A percentile compares a stretch with the other conserved stretches of the same genome.
Conservation (phyloP, 2,797 vertebrate genomes). For the Lophius americanus region DNA sequence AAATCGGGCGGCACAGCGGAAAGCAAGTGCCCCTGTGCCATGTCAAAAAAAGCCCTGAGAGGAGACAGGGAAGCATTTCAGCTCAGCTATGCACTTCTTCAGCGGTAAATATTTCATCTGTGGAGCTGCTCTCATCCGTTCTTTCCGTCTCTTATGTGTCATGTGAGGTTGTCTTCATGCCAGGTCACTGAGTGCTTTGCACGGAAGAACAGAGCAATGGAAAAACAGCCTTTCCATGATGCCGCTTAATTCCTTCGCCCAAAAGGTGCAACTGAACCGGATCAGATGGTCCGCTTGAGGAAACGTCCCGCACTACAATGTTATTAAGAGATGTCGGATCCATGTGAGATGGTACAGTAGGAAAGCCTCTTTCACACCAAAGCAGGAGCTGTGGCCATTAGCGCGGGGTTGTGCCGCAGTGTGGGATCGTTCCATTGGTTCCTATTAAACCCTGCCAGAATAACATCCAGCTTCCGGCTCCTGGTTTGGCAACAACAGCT, state of each 20-base stretch:
- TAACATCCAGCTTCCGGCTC: too few relatives aligned
- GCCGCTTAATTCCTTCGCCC: slow-evolving; percentile 44
- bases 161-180: slow-evolving; percentile 48
- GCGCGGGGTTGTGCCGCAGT: too few relatives aligned
- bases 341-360: slow-evolving; percentile 8
- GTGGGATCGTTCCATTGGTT: too few relatives aligned
- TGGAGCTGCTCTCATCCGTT: slow-evolving; percentile 40
- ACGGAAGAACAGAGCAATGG: slow-evolving; percentile 54
- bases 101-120: slow-evolving; percentile 71
- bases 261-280: slow-evolving; percentile 51
- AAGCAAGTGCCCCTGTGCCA: slow-evolving; percentile 57
- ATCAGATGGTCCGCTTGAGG: slow-evolving; percentile 30
- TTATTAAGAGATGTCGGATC: slow-evolving; percentile 34
- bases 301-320: slow-evolving; percentile 24
- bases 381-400: too few relatives aligned
- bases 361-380: too few relatives aligned
- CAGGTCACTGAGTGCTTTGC: slow-evolving; percentile 68
- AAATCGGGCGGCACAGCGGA: slow-evolving; percentile 47
- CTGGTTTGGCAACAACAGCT: too few relatives aligned
- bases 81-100: slow-evolving; percentile 47
- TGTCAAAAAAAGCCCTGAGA: slow-evolving; percentile 41
- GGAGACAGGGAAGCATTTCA: slow-evolving; percentile 51
- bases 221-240: slow-evolving; percentile 58
- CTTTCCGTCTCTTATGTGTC: slow-evolving; percentile 46
- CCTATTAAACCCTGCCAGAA: too few relatives aligned